These are phyloP conservation scores for Apoderus coryli DNA, from an alignment of 2,888 invertebrate genomes.

Conservation along the genomic window DNA sequence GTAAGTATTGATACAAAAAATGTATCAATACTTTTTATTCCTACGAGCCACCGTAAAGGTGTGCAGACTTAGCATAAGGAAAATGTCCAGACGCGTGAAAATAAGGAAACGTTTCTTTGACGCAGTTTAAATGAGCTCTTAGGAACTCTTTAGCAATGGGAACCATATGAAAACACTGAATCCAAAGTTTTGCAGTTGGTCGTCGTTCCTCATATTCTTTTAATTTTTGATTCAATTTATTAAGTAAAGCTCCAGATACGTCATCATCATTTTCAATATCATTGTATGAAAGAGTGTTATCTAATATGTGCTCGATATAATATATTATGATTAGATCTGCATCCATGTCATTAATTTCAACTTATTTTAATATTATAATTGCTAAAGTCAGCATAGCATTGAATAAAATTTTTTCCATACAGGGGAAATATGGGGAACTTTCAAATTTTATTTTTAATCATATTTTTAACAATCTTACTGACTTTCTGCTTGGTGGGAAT, in stretches of 20 bases:
- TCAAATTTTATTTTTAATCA: no score
- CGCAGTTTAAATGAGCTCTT: slow-evolving; percentile 26
- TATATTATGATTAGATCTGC: slow-evolving; percentile 18
- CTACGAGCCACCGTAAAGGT: slow-evolving; percentile 24
- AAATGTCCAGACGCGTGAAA: slow-evolving; percentile 23
- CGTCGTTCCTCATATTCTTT: slow-evolving; percentile 17
- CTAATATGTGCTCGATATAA: slow-evolving; percentile 18
- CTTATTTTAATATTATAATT: slow-evolving; percentile 21
- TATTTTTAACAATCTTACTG: no score
- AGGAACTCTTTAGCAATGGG: slow-evolving; percentile 27
- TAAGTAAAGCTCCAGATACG: slow-evolving; percentile 21
- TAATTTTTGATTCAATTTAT: slow-evolving; percentile 21
- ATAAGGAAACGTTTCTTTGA: slow-evolving; percentile 28
- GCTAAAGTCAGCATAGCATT: slow-evolving; percentile 24
- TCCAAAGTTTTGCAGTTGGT: slow-evolving; percentile 3
- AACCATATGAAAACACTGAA: slow-evolving; percentile 20
- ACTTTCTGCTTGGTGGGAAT: no score
- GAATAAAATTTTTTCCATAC: no score
- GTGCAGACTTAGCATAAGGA: slow-evolving; percentile 22
- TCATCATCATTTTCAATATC: slow-evolving; percentile 24
- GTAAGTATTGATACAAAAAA: no score
- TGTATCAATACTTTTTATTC: no score
- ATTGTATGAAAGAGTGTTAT: slow-evolving; percentile 21
- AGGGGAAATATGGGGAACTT: slow-evolving; percentile 21
- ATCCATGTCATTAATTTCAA: slow-evolving; percentile 22